phyloP scores from a whole-genome alignment of 2,797 vertebrate genomes.

The Sebastes jordani region DNA sequence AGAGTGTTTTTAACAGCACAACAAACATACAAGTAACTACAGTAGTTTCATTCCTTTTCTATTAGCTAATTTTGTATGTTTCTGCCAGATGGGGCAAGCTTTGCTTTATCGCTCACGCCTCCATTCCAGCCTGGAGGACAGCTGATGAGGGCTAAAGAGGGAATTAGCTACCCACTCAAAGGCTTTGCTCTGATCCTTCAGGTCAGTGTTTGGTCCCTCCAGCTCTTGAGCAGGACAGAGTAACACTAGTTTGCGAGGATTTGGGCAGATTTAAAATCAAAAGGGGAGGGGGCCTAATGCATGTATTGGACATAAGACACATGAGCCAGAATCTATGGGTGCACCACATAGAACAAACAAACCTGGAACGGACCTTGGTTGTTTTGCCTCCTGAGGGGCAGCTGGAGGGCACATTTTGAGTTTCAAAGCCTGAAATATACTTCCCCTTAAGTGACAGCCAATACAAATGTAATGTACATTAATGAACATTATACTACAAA shows the following conservation, averaged over 20 bases:
- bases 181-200: constrained; percentile 84
- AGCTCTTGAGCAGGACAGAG: constrained; percentile 73
- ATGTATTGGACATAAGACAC: constrained; percentile 48
- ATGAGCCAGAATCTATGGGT: constrained; percentile 50
- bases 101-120: constrained; percentile 69
- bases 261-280: constrained; percentile 72
- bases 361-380: not conserved
- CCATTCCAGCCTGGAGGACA: constrained; percentile 66
- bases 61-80: constrained; percentile 39
- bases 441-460: not conserved
- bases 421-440: not conserved
- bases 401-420: not conserved
- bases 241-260: constrained; percentile 75
- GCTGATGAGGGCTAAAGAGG: constrained; percentile 82
- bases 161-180: constrained; percentile 85
- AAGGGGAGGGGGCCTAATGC: constrained; percentile 49
- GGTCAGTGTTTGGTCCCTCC: constrained; percentile 75
- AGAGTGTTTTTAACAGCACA: not conserved
- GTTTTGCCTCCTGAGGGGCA: constrained; percentile 9
- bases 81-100: constrained; percentile 76
- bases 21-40: not conserved
- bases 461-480: not conserved
- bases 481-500: not conserved
- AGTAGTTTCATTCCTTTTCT: not conserved
- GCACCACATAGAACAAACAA: not conserved